A percentile compares a stretch with the other conserved stretches of the same genome.
Conservation (phyloP, 2,888 invertebrate species). For the Erynnis tages region DNA sequence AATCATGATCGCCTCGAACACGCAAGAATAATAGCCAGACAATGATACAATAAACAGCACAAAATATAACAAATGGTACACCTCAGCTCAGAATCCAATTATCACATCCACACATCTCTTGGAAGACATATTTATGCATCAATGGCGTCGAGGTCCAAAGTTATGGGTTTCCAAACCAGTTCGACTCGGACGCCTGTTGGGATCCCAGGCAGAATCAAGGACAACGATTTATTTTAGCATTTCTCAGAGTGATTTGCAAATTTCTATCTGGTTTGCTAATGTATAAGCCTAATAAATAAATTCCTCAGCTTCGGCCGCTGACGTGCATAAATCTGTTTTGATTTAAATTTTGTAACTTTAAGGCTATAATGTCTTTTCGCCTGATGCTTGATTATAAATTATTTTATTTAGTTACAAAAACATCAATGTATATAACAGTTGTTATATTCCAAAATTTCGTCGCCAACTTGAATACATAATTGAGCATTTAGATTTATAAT, state of each 20-base stretch:
- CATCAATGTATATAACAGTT: no score
- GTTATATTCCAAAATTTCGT: no score
- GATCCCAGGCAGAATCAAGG: conserved; percentile 47
- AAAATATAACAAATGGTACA: conserved; percentile 1
- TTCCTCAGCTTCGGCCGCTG: conserved; percentile 12
- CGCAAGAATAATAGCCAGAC: background rate
- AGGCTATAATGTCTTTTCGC: background rate
- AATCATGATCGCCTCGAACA: no score
- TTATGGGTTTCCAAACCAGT: conserved; percentile 45
- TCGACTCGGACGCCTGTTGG: conserved; percentile 35
- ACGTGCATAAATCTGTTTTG: conserved; percentile 7
- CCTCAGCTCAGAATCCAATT: conserved; percentile 34
- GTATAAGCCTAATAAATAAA: conserved; percentile 23
- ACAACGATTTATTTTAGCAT: conserved; percentile 43
- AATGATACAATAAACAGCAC: background rate
- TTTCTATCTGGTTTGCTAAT: conserved; percentile 35
- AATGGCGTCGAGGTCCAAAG: conserved; percentile 42
- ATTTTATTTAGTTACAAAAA: no score
- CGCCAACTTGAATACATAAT: no score
- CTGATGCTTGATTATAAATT: no score
- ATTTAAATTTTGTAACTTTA: conserved; percentile 13
- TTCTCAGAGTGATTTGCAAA: conserved; percentile 35
- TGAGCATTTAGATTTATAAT: no score
- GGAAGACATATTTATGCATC: conserved; percentile 51
- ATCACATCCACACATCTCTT: conserved; percentile 40